A percentile compares a stretch with the other conserved stretches of the same genome.
phyloP scores from a whole-genome alignment of 2,113 vertebrate genomes.

The Calyptomena viridis region DNA sequence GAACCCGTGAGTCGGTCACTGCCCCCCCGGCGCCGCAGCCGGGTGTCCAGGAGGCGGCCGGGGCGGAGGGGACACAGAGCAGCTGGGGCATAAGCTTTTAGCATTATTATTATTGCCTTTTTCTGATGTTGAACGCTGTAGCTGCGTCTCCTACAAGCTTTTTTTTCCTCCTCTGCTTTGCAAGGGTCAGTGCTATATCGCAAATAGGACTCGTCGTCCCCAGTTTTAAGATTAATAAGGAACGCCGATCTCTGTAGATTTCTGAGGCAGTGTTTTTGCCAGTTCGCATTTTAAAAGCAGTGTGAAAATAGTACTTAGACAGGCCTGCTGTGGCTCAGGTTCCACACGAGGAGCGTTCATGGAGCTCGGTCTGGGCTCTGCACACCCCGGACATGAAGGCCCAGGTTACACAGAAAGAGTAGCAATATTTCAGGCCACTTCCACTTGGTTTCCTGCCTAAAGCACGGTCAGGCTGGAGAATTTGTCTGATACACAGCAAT shows the following conservation, averaged over 20 bases:
- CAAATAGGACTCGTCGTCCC: not conserved
- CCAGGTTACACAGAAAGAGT: not conserved
- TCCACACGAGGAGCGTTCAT: rapidly evolving
- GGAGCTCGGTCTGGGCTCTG: rapidly evolving
- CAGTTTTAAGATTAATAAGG: not conserved
- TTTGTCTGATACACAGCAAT: not conserved
- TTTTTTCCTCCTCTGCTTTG: not conserved
- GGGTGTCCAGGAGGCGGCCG: not conserved
- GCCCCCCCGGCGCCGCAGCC: no score
- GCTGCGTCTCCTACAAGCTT: not conserved
- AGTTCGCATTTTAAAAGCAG: not conserved
- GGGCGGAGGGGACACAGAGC: not conserved
- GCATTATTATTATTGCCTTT: not conserved
- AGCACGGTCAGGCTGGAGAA: rapidly evolving
- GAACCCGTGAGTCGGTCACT: not conserved
- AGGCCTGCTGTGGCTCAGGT: rapidly evolving
- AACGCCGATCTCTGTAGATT: not conserved
- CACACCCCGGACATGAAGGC: rapidly evolving
- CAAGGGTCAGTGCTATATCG: not conserved
- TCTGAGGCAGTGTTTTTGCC: not conserved
- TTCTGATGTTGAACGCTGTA: not conserved
- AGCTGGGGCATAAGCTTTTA: not conserved
- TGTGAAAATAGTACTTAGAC: not conserved
- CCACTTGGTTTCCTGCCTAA: not conserved
- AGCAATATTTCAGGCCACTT: not conserved